phyloP scores from a whole-genome alignment of 2,797 vertebrate species.

The Tangara arthus region DNA sequence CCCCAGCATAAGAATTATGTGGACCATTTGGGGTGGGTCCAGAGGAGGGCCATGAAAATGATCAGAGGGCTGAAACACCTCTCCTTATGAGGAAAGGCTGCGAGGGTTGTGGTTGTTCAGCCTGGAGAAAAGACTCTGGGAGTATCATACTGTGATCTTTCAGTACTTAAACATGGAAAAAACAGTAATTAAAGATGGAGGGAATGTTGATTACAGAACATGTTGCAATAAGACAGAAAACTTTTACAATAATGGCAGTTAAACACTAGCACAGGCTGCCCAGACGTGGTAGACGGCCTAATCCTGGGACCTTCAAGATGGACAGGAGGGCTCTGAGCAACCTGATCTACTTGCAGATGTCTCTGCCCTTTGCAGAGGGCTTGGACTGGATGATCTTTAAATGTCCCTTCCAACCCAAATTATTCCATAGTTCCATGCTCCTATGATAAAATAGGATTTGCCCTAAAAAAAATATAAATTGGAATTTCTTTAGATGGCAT shows the following conservation, averaged over 20 bases:
- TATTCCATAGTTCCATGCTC: not conserved
- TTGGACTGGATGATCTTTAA: not conserved
- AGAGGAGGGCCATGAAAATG: fast-evolving
- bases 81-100: not conserved
- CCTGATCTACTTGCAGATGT: not conserved
- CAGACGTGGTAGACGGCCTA: not conserved
- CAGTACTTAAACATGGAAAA: not conserved
- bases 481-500: not conserved
- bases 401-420: not conserved
- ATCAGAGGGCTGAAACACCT: not conserved
- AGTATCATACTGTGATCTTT: not conserved
- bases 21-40: not conserved
- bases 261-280: not conserved
- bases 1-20: not conserved
- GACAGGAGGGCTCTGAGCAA: not conserved
- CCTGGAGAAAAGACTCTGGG: not conserved
- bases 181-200: not conserved
- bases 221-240: not conserved
- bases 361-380: not conserved
- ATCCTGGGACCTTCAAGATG: not conserved
- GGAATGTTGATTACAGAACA: not conserved
- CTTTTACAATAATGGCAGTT: not conserved
- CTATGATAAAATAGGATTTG: not conserved
- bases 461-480: not conserved
- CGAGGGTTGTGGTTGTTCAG: not conserved